Percentiles rank a stretch among this genome's conserved stretches.
These are phyloP conservation scores for Dryococelus australis DNA, from an alignment of 2,888 invertebrate species.

Conservation along the genomic window DNA sequence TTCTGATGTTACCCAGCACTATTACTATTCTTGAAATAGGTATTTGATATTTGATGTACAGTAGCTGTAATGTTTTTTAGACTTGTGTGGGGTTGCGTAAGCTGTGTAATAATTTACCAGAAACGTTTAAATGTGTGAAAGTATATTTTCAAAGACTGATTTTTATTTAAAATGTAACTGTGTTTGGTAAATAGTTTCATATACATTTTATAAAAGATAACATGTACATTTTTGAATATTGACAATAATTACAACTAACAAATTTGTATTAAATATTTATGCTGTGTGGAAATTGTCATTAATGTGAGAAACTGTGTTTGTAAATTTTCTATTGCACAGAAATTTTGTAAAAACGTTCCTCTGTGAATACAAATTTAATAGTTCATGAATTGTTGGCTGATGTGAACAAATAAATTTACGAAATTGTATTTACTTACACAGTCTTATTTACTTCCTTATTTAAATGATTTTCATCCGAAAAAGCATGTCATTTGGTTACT, in stretches of 20 bases:
- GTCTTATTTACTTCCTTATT: too few species aligned
- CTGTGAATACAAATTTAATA: not conserved
- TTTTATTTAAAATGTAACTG: conserved; percentile 3
- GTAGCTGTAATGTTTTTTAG: not conserved
- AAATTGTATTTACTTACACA: not conserved
- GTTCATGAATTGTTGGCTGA: not conserved
- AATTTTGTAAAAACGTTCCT: not conserved
- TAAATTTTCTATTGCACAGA: not conserved
- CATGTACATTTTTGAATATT: not conserved
- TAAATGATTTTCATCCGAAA: too few species aligned
- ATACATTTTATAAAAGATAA: not conserved
- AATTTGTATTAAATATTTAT: not conserved
- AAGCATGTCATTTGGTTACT: too few species aligned
- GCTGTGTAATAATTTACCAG: not conserved
- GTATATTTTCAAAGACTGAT: conserved; percentile 16
- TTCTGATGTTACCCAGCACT: not conserved
- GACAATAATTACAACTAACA: not conserved
- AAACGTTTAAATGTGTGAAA: not conserved
- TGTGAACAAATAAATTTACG: not conserved
- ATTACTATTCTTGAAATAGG: not conserved
- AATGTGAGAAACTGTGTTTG: not conserved
- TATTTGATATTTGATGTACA: not conserved
- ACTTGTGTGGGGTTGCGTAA: not conserved
- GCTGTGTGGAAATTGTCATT: not conserved
- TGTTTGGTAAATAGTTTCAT: not conserved